These are phyloP conservation scores for Hymenochirus boettgeri DNA, from an alignment of 2,113 vertebrate genomes.

Conservation along the genomic window DNA sequence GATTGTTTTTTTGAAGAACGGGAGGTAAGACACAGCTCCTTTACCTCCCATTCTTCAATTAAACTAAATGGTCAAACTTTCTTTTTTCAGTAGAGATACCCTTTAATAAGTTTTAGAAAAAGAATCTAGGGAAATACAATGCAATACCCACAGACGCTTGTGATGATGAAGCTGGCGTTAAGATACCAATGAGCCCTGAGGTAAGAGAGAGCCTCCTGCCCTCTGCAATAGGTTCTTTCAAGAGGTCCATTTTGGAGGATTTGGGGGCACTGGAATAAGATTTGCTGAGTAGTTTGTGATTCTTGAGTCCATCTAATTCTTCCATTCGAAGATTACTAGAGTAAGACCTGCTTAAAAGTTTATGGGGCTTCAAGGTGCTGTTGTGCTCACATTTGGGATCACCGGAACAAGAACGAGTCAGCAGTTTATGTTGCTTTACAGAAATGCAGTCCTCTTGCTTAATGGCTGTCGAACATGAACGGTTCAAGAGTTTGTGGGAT, in stretches of 20 bases:
- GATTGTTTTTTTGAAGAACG: too few species aligned
- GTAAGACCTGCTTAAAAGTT: constrained; percentile 76
- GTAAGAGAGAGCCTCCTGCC: constrained; percentile 84
- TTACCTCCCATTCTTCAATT: too few species aligned
- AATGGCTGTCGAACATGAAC: constrained; percentile 61
- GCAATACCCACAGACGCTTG: constrained; percentile 70
- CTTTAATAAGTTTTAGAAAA: too few species aligned
- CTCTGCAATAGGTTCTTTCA: constrained; percentile 74
- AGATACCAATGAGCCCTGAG: constrained; percentile 89
- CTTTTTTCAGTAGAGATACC: too few species aligned
- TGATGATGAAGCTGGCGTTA: constrained; percentile 76
- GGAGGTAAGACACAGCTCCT: too few species aligned
- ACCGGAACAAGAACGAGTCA: constrained; percentile 70
- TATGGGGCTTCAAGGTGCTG: constrained; percentile 71
- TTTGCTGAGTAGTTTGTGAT: constrained; percentile 75
- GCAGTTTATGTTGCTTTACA: constrained; percentile 70
- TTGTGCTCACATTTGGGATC: constrained; percentile 75
- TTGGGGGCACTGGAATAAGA: constrained; percentile 73
- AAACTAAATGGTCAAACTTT: too few species aligned
- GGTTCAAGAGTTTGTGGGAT: constrained; percentile 73
- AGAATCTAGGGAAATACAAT: constrained; percentile 33
- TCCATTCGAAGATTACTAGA: constrained; percentile 74
- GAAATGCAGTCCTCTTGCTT: constrained; percentile 72
- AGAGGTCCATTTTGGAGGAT: constrained; percentile 70
- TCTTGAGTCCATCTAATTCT: constrained; percentile 76